Evolutionary conservation across 2,797 vertebrate species (phyloP).

Genomic region (Nyctalus aviator): DNA sequence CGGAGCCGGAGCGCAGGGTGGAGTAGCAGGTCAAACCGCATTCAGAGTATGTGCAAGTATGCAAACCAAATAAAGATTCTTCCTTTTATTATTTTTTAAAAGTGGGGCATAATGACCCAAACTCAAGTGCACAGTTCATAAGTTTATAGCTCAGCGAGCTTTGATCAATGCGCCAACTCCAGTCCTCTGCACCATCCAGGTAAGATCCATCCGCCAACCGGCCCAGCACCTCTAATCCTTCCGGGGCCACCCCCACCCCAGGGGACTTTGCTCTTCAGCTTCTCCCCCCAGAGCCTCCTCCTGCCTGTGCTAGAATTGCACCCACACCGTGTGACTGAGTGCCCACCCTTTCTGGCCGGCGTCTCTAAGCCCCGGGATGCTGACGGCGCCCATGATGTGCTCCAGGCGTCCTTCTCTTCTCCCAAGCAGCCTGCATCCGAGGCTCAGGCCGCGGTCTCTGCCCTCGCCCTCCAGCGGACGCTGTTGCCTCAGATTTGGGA

Average conservation of each 20-base stretch:
- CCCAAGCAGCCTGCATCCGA: too few relatives aligned
- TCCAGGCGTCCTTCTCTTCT: background rate
- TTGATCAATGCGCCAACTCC: background rate
- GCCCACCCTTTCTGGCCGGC: background rate
- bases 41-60: background rate
- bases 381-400: accelerated
- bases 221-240: background rate
- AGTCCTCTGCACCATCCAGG: background rate
- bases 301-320: background rate
- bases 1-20: background rate
- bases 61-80: background rate
- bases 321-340: background rate
- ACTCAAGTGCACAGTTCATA: background rate
- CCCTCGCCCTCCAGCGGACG: background rate
- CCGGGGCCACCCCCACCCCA: background rate
- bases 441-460: too few relatives aligned
- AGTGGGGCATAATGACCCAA: background rate
- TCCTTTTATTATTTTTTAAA: background rate
- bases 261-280: background rate
- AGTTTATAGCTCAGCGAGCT: background rate
- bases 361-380: background rate
- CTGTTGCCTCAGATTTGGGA: background rate
- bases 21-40: background rate
- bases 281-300: background rate
- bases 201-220: background rate